Evolutionary conservation across 1,140 invertebrate genomes (phyloP).

Genomic region (Platyura marginata): DNA sequence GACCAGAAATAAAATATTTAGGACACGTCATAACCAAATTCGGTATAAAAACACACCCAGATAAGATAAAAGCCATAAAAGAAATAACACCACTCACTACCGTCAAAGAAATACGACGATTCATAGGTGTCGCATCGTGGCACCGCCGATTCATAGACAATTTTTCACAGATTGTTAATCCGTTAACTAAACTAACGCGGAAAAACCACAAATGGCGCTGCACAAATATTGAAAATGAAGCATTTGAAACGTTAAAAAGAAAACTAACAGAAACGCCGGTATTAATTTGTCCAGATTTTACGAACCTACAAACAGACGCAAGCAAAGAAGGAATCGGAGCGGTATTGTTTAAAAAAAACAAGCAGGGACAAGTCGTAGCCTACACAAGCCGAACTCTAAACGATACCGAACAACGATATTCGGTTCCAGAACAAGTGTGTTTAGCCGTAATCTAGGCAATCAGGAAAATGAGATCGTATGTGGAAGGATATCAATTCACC

Average conservation of each 20-base stretch:
- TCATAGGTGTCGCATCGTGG: constrained; percentile 8
- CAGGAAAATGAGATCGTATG: constrained; percentile 16
- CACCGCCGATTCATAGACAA: constrained; percentile 9
- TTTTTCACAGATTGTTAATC: constrained; percentile 7
- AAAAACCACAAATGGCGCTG: neutral
- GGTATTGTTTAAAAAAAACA: neutral
- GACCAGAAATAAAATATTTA: constrained; percentile 11
- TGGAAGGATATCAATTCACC: constrained; percentile 15
- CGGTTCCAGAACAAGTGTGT: constrained; percentile 19
- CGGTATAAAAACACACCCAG: too few species aligned
- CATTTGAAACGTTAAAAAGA: neutral
- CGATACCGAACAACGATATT: constrained; percentile 21
- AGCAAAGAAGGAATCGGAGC: neutral
- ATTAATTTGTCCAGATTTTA: neutral
- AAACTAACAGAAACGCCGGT: neutral
- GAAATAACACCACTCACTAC: constrained; percentile 10
- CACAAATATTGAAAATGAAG: neutral
- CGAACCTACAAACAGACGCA: neutral
- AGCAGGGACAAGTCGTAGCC: neutral
- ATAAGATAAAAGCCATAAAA: too few species aligned
- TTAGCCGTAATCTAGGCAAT: constrained; percentile 23
- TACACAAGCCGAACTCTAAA: constrained; percentile 9
- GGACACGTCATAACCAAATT: constrained; percentile 9
- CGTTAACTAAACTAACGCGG: constrained; percentile 3
- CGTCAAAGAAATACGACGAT: constrained; percentile 10